phyloP scores from a whole-genome alignment of 2,797 vertebrate genomes.

The Gallirallus australis region DNA sequence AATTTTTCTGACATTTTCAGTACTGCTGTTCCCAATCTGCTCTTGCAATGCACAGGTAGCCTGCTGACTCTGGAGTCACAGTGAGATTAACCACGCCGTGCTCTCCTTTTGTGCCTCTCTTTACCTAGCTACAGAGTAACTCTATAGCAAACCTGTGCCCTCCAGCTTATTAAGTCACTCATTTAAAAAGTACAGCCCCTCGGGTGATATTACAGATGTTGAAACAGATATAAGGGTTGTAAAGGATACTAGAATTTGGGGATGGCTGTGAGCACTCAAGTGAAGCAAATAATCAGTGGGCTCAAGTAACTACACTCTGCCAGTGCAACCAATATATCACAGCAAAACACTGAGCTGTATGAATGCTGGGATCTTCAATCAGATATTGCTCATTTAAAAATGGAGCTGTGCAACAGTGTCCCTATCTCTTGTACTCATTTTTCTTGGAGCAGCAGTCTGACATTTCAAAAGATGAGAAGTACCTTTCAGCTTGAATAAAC shows the following conservation, averaged over 20 bases:
- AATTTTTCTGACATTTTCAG: neutral
- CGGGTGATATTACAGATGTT: neutral
- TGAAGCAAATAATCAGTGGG: conserved; percentile 16
- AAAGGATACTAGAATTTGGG: conserved; percentile 9
- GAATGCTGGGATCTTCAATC: conserved; percentile 14
- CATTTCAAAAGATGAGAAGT: conserved; percentile 78
- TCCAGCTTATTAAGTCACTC: neutral
- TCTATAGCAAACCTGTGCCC: neutral
- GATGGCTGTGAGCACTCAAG: neutral
- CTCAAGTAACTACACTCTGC: neutral
- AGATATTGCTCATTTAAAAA: conserved; percentile 60
- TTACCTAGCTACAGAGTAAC: neutral
- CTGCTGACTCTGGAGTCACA: neutral
- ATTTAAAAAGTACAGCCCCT: conserved; percentile 2
- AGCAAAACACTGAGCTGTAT: neutral
- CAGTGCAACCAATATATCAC: neutral
- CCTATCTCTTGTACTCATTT: conserved; percentile 65
- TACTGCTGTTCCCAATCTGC: neutral
- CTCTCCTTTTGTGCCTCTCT: neutral
- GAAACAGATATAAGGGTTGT: neutral
- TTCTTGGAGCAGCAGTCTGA: conserved; percentile 64
- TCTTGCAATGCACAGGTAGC: neutral
- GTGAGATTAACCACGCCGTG: neutral
- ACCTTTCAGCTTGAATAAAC: conserved; percentile 77
- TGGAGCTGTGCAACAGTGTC: conserved; percentile 48